Evolutionary conservation across 2,797 vertebrate genomes (phyloP).

Genomic region (Sebastes cheni): DNA sequence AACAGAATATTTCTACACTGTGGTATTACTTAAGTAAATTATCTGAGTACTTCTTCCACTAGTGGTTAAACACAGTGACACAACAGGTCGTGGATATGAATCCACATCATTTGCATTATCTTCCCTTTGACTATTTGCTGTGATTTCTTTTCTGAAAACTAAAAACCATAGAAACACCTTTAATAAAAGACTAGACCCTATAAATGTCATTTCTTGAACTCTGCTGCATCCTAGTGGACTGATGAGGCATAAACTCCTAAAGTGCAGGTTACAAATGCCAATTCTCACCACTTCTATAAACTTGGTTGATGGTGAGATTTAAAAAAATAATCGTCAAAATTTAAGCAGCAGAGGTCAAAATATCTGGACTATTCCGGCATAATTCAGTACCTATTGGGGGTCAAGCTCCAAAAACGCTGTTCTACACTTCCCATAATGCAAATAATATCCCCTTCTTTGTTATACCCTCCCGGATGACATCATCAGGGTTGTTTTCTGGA

Average conservation of each 20-base stretch:
- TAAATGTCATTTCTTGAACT: slow-evolving; percentile 1
- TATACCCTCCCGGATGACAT: neutral
- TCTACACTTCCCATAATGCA: neutral
- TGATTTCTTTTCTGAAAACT: neutral
- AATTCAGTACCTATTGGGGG: neutral
- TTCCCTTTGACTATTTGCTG: neutral
- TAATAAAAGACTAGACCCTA: rapidly evolving
- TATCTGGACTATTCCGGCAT: neutral
- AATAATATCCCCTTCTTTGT: neutral
- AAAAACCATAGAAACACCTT: neutral
- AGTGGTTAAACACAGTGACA: neutral
- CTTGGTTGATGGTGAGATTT: neutral
- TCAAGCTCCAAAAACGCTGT: neutral
- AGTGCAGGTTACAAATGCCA: neutral
- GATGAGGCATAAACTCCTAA: neutral
- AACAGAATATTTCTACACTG: too few species aligned
- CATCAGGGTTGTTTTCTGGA: too few species aligned
- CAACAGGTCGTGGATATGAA: neutral
- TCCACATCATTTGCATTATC: neutral
- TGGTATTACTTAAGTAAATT: too few species aligned
- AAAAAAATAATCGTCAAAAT: neutral
- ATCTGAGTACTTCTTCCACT: too few species aligned
- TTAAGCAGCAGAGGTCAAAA: neutral
- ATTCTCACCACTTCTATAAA: too few species aligned
- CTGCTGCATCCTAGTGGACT: slow-evolving; percentile 58